Evolutionary conservation across 1,140 invertebrate species (phyloP), one percentile per base, ranked within the genome.

Genomic region (Octopus bimaculoides): DNA sequence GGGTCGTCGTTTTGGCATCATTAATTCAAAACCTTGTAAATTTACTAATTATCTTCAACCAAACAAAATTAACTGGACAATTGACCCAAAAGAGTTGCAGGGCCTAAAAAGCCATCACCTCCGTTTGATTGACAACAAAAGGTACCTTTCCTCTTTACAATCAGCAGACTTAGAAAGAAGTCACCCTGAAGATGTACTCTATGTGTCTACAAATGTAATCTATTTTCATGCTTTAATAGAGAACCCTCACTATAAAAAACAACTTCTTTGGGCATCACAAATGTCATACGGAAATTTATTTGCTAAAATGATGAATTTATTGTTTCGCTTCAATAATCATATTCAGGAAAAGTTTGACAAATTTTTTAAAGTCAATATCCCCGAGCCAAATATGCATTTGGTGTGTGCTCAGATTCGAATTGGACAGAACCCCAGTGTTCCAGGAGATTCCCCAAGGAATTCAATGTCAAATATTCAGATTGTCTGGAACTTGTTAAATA

Each of bases 341-440:
- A 54, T 81, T 2, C 52, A 61, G 26, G 5, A 75, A 54, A 54
- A 75, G 41, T 14, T 81, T 4, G 14, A 79, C 26, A 10, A 26
- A n/a, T 73, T 77, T 20, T 20, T 80, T 14, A 54, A 74, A 61
- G 20, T 5, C 52, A 77, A 52, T 41, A 73, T 10, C 69, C 75
- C 41, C 9, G 12, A 52, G 17, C 75, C 53, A 4, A 14, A 52
- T 5, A 77, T 53, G 4, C 41, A 73, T n/a, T 52, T 86, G 4
- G 77, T 85, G 0, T 86, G 85, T 71, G 79, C 77, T 5, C 85
- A 86, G 54, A 81, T 84, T 8, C 71, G 85, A 56, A 80, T 83
- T 9, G 85, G 84, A 41, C 78, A 81, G 54, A 86, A 83, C 77
- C 80, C 80, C 0, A 78, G 78, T 52, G 79, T 84, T 9, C 82